Conservation (phyloP, 2,888 invertebrate species). For the Drosophila borborema region DNA sequence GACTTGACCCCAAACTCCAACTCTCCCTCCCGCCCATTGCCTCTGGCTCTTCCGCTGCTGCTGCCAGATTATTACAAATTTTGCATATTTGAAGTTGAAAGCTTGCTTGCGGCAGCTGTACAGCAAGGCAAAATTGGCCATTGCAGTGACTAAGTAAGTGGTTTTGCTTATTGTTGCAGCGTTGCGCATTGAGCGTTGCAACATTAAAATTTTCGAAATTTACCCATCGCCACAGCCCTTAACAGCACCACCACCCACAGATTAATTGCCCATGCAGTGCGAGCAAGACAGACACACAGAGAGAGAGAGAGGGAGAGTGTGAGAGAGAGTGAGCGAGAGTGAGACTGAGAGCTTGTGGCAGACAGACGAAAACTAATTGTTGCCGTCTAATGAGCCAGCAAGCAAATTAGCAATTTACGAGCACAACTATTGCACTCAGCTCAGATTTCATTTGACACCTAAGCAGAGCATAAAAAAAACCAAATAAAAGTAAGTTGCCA, state of each 20-base stretch:
- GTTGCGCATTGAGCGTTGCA: slow-evolving; percentile 50
- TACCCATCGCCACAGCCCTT: slow-evolving; percentile 23
- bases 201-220: slow-evolving; percentile 72
- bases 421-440: background rate
- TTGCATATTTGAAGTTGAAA: slow-evolving; percentile 73
- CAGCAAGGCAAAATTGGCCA: slow-evolving; percentile 67
- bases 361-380: slow-evolving; percentile 19
- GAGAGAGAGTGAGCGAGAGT: background rate
- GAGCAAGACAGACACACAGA: background rate
- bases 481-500: background rate
- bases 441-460: slow-evolving; percentile 10
- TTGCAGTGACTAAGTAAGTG: slow-evolving; percentile 76
- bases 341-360: background rate
- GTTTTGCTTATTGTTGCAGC: slow-evolving; percentile 72
- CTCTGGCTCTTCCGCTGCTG: slow-evolving; percentile 6
- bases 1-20: background rate
- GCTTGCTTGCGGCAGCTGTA: slow-evolving; percentile 44
- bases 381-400: slow-evolving; percentile 36
- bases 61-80: slow-evolving; percentile 71
- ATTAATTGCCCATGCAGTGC: slow-evolving; percentile 74
- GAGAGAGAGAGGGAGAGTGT: background rate
- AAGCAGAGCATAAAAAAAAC: background rate
- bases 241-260: slow-evolving; percentile 23
- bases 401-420: slow-evolving; percentile 29
- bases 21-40: slow-evolving; percentile 4